A percentile compares a stretch with the other conserved stretches of the same genome.
phyloP scores from a whole-genome alignment of 2,888 invertebrate genomes.

The Gnatocerus cornutus region DNA sequence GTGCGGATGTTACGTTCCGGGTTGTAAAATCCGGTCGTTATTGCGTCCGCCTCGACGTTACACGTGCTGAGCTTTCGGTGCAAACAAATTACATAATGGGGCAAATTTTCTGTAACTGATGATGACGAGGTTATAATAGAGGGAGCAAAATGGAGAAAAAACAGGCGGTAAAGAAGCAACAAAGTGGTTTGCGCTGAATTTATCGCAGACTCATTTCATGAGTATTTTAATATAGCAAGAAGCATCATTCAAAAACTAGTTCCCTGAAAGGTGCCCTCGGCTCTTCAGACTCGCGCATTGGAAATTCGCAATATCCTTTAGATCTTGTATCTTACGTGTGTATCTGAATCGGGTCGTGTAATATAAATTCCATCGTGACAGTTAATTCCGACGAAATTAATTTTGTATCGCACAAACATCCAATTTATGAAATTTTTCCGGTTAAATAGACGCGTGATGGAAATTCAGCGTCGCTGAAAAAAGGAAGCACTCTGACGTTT shows the following conservation, averaged over 20 bases:
- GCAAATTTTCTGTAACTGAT: neutral
- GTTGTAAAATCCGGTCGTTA: conserved; percentile 22
- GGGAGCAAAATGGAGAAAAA: no score
- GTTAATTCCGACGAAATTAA: conserved; percentile 32
- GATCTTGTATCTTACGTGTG: conserved; percentile 30
- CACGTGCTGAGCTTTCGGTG: conserved; percentile 9
- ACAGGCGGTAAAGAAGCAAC: neutral
- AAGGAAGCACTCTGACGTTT: conserved; percentile 33
- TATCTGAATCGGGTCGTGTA: conserved; percentile 32
- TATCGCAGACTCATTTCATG: no score
- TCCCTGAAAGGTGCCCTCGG: neutral
- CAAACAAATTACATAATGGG: conserved; percentile 4
- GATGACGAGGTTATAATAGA: conserved; percentile 2
- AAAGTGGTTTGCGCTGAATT: neutral
- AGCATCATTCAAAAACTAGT: no score
- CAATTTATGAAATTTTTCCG: conserved; percentile 37
- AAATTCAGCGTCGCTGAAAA: conserved; percentile 23
- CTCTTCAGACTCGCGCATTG: conserved; percentile 20
- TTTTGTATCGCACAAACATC: conserved; percentile 30
- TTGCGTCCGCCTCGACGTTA: conserved; percentile 14
- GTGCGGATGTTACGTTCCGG: conserved; percentile 23
- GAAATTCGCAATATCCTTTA: conserved; percentile 37
- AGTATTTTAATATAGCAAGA: no score
- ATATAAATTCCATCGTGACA: conserved; percentile 31
- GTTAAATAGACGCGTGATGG: conserved; percentile 29